Base-by-base conservation (phyloP, 1,140 invertebrate species). In the Megathymus violae region DNA sequence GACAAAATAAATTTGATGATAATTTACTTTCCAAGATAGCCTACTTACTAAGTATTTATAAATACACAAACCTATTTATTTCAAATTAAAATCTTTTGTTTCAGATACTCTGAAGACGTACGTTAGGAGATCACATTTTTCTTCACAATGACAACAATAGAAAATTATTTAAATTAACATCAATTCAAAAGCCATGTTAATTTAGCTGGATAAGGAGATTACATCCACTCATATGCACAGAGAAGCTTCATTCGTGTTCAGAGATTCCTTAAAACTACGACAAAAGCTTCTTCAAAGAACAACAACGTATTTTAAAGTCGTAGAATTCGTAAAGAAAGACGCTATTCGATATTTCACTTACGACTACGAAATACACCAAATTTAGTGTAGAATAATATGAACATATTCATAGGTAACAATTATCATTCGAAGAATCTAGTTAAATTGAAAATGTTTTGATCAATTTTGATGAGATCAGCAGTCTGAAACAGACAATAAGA, bases 251-350 rank as follows among this genome's bases (percentile, higher is more conserved):
- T 71, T 80, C 80, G 84, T 90, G 25, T 86, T 91, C 71, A 81
- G 79, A 70, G 88, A 91, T 82, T 85, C 88, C 17, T 62, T 89
- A 52, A 88, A 86, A 80, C 68, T 89, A 70, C 76, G 86, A 1
- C 82, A 88, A 64, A 91, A 89, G 69, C 66, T 91, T 17, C 51
- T 89, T 19, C 78, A 86, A 62, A 69, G 86, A 52, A 81, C 78
- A 0, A 88, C 79, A 17, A 88, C 82, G 10, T 89, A 91, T 41
- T 87, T 89, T 65, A 84, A 91, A 80, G 87, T 85, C 11, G 79
- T 86, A 25, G 85, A 91, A 56, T 91, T 89, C 68, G 84, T 89
- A 0, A 91, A 91, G 62, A 91, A 91, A 61, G 88, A 91, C 87
- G 88, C 88, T 0, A 91, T 89, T 66, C 88, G 88, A 64, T 91